Conservation (phyloP, 2,888 invertebrate genomes). For the Chalcis sispes region DNA sequence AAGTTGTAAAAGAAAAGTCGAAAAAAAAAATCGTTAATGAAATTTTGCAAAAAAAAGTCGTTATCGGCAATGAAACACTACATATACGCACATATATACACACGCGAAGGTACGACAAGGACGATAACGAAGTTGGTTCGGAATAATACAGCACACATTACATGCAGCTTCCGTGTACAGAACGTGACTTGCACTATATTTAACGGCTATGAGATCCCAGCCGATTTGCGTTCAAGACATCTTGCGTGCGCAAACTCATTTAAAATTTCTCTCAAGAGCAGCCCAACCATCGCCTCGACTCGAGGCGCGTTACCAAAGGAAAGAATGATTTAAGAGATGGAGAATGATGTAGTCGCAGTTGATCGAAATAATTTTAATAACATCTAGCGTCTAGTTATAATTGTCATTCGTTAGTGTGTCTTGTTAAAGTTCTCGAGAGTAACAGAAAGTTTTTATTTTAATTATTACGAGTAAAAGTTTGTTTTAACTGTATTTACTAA, state of each 20-base stretch:
- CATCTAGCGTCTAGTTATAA: conserved; percentile 50
- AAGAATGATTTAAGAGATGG: conserved; percentile 10
- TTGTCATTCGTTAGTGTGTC: conserved; percentile 32
- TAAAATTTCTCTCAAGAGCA: conserved; percentile 50
- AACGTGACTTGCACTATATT: conserved; percentile 55
- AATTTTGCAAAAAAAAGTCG: conserved; percentile 31
- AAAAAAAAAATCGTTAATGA: no score
- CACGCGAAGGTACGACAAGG: no score
- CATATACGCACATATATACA: no score
- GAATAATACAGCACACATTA: conserved; percentile 52
- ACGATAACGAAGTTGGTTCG: conserved; percentile 52
- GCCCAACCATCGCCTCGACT: no score
- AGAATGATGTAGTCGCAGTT: conserved; percentile 3
- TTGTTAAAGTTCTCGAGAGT: conserved; percentile 31
- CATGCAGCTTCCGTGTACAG: conserved; percentile 54
- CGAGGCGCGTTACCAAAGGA: no score
- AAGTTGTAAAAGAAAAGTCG: no score
- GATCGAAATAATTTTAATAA: conserved; percentile 50
- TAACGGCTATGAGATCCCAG: conserved; percentile 31
- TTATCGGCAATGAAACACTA: conserved; percentile 26
- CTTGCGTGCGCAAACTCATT: conserved; percentile 56
- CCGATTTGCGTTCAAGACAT: conserved; percentile 48
- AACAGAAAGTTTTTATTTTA: conserved; percentile 34
- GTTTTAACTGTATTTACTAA: background rate
- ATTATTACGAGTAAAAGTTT: conserved; percentile 29